These are phyloP conservation scores for Sipha maydis DNA, from an alignment of 2,888 invertebrate genomes.

Conservation along the genomic window DNA sequence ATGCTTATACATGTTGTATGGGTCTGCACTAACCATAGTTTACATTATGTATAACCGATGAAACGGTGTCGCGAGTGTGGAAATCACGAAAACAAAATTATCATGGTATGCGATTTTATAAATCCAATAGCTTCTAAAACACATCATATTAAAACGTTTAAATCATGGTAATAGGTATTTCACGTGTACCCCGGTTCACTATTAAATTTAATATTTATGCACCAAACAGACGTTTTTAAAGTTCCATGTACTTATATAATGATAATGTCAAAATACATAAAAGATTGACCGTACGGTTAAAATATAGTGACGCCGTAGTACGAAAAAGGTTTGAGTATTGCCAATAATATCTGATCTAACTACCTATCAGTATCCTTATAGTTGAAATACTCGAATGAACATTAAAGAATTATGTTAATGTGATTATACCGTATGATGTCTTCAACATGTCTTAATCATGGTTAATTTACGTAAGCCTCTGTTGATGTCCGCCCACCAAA, in stretches of 20 bases:
- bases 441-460: not conserved
- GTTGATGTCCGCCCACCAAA: not conserved
- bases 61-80: not conserved
- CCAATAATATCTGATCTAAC: not conserved
- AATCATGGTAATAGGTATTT: no score
- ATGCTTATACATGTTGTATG: no score
- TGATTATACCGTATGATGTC: not conserved
- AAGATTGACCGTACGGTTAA: no score
- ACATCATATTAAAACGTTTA: no score
- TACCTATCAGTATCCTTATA: not conserved
- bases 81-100: no score
- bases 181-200: no score
- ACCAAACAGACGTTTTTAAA: no score
- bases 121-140: no score
- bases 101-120: no score
- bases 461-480: no score
- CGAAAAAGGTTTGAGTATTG: not conserved
- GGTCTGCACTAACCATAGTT: no score
- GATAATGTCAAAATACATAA: not conserved
- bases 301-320: not conserved
- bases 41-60: not conserved
- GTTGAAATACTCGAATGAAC: not conserved
- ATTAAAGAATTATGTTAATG: not conserved
- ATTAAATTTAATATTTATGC: no score
- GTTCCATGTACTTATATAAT: not conserved